A percentile compares a stretch with the other conserved stretches of the same genome.
These are phyloP conservation scores for Cosmopolites sordidus DNA, from an alignment of 2,888 invertebrate genomes.

Conservation along the genomic window DNA sequence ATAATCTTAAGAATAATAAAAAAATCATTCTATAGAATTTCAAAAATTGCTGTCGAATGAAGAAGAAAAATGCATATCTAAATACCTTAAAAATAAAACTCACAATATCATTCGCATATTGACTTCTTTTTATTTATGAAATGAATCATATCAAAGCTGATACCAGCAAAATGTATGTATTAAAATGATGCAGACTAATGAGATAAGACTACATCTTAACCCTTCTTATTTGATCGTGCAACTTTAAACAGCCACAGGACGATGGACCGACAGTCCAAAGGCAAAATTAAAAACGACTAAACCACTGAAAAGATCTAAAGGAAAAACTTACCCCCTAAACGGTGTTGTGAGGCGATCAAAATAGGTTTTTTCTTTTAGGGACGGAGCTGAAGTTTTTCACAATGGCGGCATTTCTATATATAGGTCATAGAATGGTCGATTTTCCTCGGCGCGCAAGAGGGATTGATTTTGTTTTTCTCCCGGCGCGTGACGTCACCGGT, in stretches of 20 bases:
- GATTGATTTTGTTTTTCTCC: slow-evolving; percentile 40
- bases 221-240: neutral
- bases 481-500: slow-evolving; percentile 36
- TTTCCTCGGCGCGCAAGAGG: slow-evolving; percentile 25
- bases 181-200: neutral
- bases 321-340: slow-evolving; percentile 18
- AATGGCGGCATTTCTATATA: slow-evolving; percentile 47
- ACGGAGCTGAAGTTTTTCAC: slow-evolving; percentile 45
- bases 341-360: slow-evolving; percentile 10
- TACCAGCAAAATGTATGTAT: neutral
- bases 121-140: no score
- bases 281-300: neutral
- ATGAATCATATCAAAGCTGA: neutral
- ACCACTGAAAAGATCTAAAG: neutral
- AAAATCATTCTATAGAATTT: no score
- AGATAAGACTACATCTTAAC: slow-evolving; percentile 2
- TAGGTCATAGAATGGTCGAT: slow-evolving; percentile 46
- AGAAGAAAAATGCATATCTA: no score
- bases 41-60: no score
- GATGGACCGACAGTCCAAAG: neutral
- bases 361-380: slow-evolving; percentile 29
- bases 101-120: no score
- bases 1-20: no score
- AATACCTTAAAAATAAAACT: no score
- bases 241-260: neutral